Evolutionary conservation across 2,888 invertebrate genomes (phyloP).

Genomic region (Microchrysa polita): DNA sequence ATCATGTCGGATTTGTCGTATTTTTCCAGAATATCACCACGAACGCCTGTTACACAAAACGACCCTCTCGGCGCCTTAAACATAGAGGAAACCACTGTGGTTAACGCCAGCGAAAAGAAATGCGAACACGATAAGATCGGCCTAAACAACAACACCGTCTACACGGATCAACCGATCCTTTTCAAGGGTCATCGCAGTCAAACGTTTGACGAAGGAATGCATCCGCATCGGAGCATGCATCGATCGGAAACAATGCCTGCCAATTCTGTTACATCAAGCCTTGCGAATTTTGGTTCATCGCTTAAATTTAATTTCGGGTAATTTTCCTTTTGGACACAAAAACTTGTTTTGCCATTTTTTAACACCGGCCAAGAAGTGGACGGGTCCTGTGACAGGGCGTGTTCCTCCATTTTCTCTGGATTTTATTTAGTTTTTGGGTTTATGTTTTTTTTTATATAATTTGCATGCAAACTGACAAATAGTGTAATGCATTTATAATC

Average conservation of each 20-base stretch:
- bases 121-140: conserved; percentile 51
- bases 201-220: conserved; percentile 69
- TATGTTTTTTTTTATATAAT: conserved; percentile 19
- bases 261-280: conserved; percentile 77
- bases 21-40: conserved; percentile 70
- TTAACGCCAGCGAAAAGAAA: conserved; percentile 50
- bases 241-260: conserved; percentile 80
- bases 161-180: conserved; percentile 75
- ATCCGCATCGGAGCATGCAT: conserved; percentile 67
- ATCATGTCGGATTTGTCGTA: not conserved
- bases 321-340: conserved; percentile 46
- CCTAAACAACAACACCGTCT: conserved; percentile 60
- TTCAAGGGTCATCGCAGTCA: conserved; percentile 71
- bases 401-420: not conserved
- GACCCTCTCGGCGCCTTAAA: conserved; percentile 89
- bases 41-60: conserved; percentile 89
- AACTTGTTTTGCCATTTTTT: conserved; percentile 32
- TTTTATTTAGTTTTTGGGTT: not conserved
- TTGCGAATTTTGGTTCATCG: conserved; percentile 83
- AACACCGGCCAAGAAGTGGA: not conserved
- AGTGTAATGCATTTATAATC: conserved; percentile 23
- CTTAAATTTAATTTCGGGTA: conserved; percentile 88
- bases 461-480: conserved; percentile 38
- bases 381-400: not conserved
- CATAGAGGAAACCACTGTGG: conserved; percentile 58